phyloP scores from a whole-genome alignment of 2,797 vertebrate genomes.

The Rhinoraja longicauda region DNA sequence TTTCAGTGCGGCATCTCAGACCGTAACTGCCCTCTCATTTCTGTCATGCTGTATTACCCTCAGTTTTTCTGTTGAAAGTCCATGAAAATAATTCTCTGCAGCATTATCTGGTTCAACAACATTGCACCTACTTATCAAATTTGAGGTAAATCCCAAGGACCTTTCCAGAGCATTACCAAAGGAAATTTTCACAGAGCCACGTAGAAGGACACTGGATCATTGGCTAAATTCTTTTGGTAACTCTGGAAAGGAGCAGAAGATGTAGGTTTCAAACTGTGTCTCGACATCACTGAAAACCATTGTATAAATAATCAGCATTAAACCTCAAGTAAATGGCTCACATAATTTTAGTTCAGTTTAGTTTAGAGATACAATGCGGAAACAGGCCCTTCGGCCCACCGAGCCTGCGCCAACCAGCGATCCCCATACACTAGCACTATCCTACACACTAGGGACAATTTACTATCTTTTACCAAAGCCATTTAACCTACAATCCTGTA shows the following conservation, averaged over 20 bases:
- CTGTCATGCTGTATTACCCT: too few species aligned
- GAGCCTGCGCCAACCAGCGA: too few species aligned
- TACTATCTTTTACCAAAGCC: too few species aligned
- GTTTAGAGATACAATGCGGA: too few species aligned
- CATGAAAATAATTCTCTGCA: not conserved
- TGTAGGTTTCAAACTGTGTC: not conserved
- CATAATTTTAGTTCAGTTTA: too few species aligned
- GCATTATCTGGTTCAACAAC: not conserved
- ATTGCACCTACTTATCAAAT: not conserved
- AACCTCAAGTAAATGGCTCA: not conserved
- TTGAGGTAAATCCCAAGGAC: not conserved
- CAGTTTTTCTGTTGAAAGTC: too few species aligned
- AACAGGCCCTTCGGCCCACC: too few species aligned
- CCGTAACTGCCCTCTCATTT: too few species aligned
- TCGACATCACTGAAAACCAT: not conserved
- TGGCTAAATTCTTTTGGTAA: not conserved
- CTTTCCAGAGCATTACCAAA: not conserved
- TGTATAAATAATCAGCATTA: not conserved
- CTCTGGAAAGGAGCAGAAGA: not conserved
- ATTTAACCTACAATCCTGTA: too few species aligned
- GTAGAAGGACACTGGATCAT: not conserved
- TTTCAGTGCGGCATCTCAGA: too few species aligned
- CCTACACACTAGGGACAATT: too few species aligned
- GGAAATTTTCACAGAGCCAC: not conserved
- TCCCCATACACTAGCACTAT: too few species aligned